phyloP scores from a whole-genome alignment of 2,888 invertebrate species.

The Epinotia brunnichana region DNA sequence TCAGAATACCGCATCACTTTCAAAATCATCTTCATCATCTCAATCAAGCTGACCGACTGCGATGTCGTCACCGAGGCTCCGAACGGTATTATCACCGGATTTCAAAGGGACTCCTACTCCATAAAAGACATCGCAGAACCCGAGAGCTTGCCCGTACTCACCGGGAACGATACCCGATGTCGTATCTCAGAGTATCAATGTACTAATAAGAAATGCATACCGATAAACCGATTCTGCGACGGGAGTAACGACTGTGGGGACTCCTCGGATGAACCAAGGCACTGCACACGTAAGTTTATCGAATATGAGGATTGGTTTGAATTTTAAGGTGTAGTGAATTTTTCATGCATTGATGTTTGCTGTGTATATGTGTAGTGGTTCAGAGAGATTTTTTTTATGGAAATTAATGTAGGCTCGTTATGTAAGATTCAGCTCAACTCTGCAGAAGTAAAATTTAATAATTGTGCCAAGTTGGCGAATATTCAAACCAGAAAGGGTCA shows the following conservation, averaged over 20 bases:
- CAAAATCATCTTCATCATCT: slow-evolving; percentile 60
- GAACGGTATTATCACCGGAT: slow-evolving; percentile 49
- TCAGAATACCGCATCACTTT: slow-evolving; percentile 66
- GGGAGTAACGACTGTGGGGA: slow-evolving; percentile 92
- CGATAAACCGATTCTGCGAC: slow-evolving; percentile 90
- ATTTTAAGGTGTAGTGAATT: background rate
- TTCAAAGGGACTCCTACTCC: slow-evolving; percentile 61
- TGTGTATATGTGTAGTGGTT: too few relatives aligned
- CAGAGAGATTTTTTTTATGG: background rate
- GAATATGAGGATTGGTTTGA: slow-evolving; percentile 3
- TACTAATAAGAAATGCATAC: slow-evolving; percentile 86
- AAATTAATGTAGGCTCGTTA: background rate
- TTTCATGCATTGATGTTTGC: background rate
- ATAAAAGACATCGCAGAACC: slow-evolving; percentile 68
- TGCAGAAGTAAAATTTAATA: slow-evolving; percentile 24
- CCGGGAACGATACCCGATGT: slow-evolving; percentile 81
- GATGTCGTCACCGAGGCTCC: slow-evolving; percentile 64
- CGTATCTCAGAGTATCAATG: slow-evolving; percentile 88
- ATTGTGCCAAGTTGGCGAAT: slow-evolving; percentile 29
- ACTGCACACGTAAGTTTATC: slow-evolving; percentile 89
- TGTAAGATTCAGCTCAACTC: slow-evolving; percentile 25
- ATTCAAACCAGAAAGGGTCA: background rate
- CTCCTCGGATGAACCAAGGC: slow-evolving; percentile 90
- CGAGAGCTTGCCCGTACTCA: slow-evolving; percentile 72
- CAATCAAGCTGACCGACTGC: slow-evolving; percentile 66